Conservation (phyloP, 2,113 vertebrate genomes). For the Aspiorhynchus laticeps region DNA sequence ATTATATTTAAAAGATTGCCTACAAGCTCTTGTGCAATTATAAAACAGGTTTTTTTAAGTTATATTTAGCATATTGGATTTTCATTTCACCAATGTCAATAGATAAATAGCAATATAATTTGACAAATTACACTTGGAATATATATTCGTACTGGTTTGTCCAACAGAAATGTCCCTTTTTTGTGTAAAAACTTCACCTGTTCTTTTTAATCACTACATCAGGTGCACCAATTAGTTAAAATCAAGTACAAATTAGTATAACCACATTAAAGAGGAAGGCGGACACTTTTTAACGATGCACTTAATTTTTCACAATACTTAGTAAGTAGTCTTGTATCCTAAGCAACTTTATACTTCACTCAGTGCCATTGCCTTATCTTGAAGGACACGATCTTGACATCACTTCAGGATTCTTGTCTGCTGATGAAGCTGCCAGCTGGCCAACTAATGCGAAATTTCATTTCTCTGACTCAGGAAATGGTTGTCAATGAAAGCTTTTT, state of each 20-base stretch:
- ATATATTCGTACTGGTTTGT: not conserved
- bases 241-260: not conserved
- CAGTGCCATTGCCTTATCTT: not conserved
- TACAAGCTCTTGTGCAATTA: not conserved
- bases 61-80: not conserved
- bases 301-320: not conserved
- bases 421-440: not conserved
- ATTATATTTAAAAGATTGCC: not conserved
- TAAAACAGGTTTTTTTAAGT: not conserved
- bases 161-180: not conserved
- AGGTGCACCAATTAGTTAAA: not conserved
- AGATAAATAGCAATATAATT: not conserved
- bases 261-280: not conserved
- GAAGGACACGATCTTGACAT: not conserved
- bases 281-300: not conserved
- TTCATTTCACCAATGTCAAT: not conserved
- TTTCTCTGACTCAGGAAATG: slow-evolving; percentile 6
- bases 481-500: slow-evolving; percentile 4
- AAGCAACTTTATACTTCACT: not conserved
- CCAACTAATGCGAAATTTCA: not conserved
- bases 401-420: not conserved
- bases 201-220: not conserved
- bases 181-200: not conserved
- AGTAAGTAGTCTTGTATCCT: not conserved
- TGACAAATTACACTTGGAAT: not conserved